These are phyloP conservation scores for Ectemnius cavifrons DNA, from an alignment of 2,888 invertebrate genomes.

Conservation along the genomic window DNA sequence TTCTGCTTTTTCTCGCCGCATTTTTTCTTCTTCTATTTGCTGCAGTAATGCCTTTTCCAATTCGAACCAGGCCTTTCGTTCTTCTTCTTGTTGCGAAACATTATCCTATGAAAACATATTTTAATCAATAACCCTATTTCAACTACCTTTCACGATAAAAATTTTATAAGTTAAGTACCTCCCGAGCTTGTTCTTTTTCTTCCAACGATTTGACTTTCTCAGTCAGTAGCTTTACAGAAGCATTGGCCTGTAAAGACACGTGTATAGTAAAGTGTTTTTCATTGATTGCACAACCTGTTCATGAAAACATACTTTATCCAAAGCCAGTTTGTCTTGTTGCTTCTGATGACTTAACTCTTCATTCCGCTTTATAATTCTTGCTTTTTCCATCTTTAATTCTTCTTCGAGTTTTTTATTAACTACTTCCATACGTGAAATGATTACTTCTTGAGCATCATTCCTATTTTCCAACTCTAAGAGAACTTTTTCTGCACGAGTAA, in stretches of 20 bases:
- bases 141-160: neutral
- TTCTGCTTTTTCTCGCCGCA: conserved; percentile 55
- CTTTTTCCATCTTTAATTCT: conserved; percentile 50
- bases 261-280: neutral
- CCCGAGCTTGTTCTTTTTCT: conserved; percentile 10
- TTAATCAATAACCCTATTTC: neutral
- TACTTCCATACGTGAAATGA: conserved; percentile 65
- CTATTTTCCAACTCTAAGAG: conserved; percentile 69
- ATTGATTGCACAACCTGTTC: neutral
- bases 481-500: conserved; percentile 61
- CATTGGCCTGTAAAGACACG: conserved; percentile 42
- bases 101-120: conserved; percentile 30
- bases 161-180: conserved; percentile 34
- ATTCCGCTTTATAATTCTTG: conserved; percentile 23
- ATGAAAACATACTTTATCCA: conserved; percentile 50
- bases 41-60: conserved; percentile 45
- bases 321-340: conserved; percentile 29
- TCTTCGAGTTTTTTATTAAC: conserved; percentile 63
- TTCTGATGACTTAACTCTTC: conserved; percentile 47
- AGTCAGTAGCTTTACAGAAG: conserved; percentile 32
- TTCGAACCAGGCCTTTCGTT: conserved; percentile 44
- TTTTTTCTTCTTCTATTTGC: conserved; percentile 56
- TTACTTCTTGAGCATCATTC: conserved; percentile 65
- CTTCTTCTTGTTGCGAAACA: conserved; percentile 41
- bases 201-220: conserved; percentile 34